Percentiles rank a stretch among this genome's conserved stretches.
Evolutionary conservation across 2,113 vertebrate genomes (phyloP).

Genomic region (Zosterops lateralis): DNA sequence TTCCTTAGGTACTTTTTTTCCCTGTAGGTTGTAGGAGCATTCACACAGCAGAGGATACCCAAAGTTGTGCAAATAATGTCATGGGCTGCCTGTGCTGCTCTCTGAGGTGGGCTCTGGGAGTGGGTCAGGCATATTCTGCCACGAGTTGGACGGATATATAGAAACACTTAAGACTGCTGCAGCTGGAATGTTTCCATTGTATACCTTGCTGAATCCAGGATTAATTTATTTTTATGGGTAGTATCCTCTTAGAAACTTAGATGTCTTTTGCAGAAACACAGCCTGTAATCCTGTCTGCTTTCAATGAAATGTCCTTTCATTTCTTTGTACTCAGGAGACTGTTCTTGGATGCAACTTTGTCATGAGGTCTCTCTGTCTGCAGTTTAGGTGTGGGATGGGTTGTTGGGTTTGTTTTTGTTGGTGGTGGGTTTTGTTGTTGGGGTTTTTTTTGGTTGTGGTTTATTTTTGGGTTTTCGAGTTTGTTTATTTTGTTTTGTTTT

Average conservation of each 20-base stretch:
- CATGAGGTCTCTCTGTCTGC: background rate
- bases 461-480: too few species aligned
- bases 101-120: background rate
- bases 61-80: background rate
- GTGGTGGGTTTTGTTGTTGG: background rate
- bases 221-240: background rate
- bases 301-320: background rate
- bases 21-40: background rate
- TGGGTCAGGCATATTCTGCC: background rate
- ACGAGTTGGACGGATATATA: rapidly evolving
- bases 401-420: background rate
- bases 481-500: background rate
- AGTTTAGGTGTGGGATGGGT: background rate
- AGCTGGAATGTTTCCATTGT: background rate
- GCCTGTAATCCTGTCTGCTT: background rate
- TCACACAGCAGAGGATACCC: background rate
- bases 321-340: background rate
- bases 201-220: background rate
- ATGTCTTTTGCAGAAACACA: background rate
- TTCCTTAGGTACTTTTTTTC: background rate
- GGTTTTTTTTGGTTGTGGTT: background rate
- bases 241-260: background rate
- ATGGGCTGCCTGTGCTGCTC: background rate
- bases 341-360: background rate
- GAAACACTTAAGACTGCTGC: background rate